These are phyloP conservation scores for Phlogophora meticulosa DNA, from an alignment of 2,888 invertebrate genomes.

Conservation along the genomic window DNA sequence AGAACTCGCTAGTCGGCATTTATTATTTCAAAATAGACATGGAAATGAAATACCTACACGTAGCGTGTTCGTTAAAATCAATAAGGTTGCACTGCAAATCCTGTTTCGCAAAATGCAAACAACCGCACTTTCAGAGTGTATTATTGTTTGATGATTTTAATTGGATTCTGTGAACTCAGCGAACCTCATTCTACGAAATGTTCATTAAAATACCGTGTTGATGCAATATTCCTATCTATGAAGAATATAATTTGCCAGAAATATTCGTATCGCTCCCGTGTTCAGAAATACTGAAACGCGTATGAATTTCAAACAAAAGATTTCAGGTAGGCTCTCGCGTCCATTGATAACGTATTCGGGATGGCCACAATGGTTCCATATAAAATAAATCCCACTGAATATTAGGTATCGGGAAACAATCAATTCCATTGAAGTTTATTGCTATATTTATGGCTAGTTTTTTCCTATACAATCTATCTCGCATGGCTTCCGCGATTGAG, in stretches of 20 bases:
- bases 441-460: constrained; percentile 51
- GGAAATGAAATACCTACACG: not conserved
- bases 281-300: not conserved
- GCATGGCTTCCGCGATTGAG: constrained; percentile 43
- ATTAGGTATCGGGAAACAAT: constrained; percentile 56
- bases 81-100: constrained; percentile 24
- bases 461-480: constrained; percentile 32
- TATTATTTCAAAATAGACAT: not conserved
- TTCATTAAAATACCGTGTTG: constrained; percentile 15
- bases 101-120: constrained; percentile 18
- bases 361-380: constrained; percentile 32
- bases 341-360: constrained; percentile 34
- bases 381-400: constrained; percentile 42
- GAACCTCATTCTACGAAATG: not conserved
- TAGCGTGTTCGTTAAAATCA: constrained; percentile 18
- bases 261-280: not conserved
- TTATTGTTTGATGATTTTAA: constrained; percentile 24
- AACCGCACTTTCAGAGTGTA: constrained; percentile 10
- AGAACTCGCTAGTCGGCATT: constrained; percentile 1
- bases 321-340: constrained; percentile 3
- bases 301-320: constrained; percentile 11
- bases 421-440: constrained; percentile 51
- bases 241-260: constrained; percentile 13
- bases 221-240: not conserved
- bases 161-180: constrained; percentile 19